Base-by-base conservation (phyloP, 1,140 invertebrate species). In the Hylyphantes graminicola region DNA sequence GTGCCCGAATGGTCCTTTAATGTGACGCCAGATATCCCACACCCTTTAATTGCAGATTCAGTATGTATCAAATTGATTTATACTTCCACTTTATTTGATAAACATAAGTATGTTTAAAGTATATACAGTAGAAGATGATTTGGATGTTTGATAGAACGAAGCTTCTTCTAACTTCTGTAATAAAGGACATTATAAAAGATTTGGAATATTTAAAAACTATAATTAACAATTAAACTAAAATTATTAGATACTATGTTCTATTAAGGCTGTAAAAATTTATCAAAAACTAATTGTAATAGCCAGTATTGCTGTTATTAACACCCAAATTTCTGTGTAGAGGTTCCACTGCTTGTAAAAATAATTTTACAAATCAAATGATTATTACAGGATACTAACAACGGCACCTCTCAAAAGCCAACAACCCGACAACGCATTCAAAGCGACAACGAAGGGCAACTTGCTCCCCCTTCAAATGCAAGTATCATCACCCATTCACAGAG, bases 401-500 rank as follows among this genome's bases (percentile, higher is more conserved):
- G 59, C 19, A 50, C 48, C 13, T 48, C 59, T n/a, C 59, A 53
- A 55, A 83, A 83, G n/a, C 35, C 51, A 1, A 68, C 17, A 15
- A 55, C 6, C 48, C 59, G 80, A 13, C 80, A 83, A 0, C 57
- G 80, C 8, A 11, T 83, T 11, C 19, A 17, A 3, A 83, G 80
- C 57, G 80, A 75, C 64, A 81, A 35, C n/a, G n/a, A 74, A 12
- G 19, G 19, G 15, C 12, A 48, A 17, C 72, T 83, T 57, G 70
- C 80, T 15, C 80, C 80, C 17, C 80, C 80, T 13, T 72, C 72
- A n/a, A 55, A 59, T 8, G 80, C 72, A 7, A 79, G 86, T 10
- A 54, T 87, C 2, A 87, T 87, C n/a, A 84, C 87, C 35, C 87
- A 87, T 63, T 87, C 87, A 9, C 87, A 87, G 78, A 87, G 87